Percentiles rank a stretch among this genome's conserved stretches.
phyloP scores from a whole-genome alignment of 2,888 invertebrate species.

The Vesta saturnalis region DNA sequence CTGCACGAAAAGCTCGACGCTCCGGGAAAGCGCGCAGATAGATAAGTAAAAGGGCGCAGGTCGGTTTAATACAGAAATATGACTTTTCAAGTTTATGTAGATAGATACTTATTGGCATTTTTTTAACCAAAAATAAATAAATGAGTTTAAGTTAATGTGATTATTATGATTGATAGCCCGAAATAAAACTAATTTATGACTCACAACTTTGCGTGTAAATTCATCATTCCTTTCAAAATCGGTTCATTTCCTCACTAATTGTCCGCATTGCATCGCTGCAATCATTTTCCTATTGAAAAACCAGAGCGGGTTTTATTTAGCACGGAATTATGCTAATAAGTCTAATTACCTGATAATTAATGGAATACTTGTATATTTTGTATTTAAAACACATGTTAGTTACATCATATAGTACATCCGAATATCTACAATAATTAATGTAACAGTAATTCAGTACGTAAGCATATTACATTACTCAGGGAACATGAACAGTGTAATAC shows the following conservation, averaged over 20 bases:
- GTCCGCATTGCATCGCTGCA: conserved; percentile 9
- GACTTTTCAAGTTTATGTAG: neutral
- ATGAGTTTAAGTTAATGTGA: neutral
- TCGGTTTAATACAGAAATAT: conserved; percentile 28
- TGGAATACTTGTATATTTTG: too few species aligned
- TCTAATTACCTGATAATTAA: too few species aligned
- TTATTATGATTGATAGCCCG: neutral
- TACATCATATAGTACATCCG: too few species aligned
- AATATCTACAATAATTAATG: too few species aligned
- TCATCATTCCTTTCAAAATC: neutral
- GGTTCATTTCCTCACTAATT: conserved; percentile 7
- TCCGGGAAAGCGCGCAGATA: conserved; percentile 34
- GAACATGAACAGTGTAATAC: too few species aligned
- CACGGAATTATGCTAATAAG: too few species aligned
- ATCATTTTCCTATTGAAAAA: neutral
- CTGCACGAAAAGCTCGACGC: conserved; percentile 38
- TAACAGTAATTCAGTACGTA: too few species aligned
- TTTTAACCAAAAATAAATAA: neutral
- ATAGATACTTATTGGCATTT: neutral
- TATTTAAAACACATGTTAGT: too few species aligned
- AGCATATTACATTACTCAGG: too few species aligned
- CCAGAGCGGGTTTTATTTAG: too few species aligned
- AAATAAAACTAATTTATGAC: neutral
- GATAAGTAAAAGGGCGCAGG: conserved; percentile 30
- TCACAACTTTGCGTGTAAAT: conserved; percentile 4